Evolutionary conservation across 2,797 vertebrate genomes (phyloP).

Genomic region (Acanthurus tractus): DNA sequence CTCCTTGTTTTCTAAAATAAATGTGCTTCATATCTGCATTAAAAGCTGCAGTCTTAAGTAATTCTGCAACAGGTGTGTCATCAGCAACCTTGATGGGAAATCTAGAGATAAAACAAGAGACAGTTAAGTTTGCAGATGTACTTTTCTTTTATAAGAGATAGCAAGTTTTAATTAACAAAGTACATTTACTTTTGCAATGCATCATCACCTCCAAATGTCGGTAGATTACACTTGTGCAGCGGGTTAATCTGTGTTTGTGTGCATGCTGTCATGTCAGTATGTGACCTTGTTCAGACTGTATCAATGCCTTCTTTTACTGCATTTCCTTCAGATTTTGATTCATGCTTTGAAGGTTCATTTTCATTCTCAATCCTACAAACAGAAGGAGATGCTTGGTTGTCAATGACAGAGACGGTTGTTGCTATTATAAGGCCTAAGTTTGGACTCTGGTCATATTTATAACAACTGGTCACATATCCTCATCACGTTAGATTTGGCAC

Average conservation of each 20-base stretch:
- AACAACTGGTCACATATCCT: neutral
- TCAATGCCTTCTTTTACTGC: neutral
- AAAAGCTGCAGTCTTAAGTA: conserved; percentile 12
- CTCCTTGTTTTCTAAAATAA: neutral
- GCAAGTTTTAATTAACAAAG: no score
- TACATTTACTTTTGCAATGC: no score
- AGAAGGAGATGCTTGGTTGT: neutral
- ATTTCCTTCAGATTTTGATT: neutral
- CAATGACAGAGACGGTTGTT: neutral
- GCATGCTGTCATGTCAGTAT: neutral
- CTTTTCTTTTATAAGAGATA: neutral
- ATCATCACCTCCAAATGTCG: no score
- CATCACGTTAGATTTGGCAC: neutral
- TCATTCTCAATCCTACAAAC: neutral
- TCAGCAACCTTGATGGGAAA: conserved; percentile 8
- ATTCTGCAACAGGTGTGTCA: conserved; percentile 15
- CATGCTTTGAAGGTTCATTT: neutral
- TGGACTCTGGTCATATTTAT: neutral
- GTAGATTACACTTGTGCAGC: no score
- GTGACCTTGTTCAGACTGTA: no score
- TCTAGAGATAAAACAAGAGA: conserved; percentile 10
- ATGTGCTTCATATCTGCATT: neutral
- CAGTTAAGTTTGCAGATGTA: neutral
- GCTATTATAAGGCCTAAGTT: neutral
- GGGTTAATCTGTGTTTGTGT: neutral